phyloP scores from a whole-genome alignment of 2,797 vertebrate species.

The Sebastes kiyomatsui region DNA sequence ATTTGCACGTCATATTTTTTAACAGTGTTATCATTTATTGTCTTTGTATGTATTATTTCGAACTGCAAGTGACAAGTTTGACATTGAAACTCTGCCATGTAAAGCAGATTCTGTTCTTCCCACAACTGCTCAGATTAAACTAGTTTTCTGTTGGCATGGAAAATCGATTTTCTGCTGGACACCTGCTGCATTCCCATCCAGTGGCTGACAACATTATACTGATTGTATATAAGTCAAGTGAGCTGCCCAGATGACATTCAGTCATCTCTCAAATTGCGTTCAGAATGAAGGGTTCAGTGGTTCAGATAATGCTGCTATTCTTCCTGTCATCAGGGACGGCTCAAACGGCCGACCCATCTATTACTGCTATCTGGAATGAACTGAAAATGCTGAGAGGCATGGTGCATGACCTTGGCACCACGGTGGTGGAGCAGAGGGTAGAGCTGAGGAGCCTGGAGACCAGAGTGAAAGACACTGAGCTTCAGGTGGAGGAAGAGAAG shows the following conservation, averaged over 20 bases:
- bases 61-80: neutral
- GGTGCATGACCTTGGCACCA: neutral
- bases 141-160: neutral
- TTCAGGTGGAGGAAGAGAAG: neutral
- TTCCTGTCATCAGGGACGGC: neutral
- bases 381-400: slow-evolving; percentile 2
- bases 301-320: slow-evolving; percentile 1
- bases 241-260: neutral
- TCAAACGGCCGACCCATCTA: neutral
- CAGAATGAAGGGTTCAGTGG: neutral
- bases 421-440: neutral
- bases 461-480: neutral
- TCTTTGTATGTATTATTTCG: neutral
- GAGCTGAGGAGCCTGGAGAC: slow-evolving; percentile 1
- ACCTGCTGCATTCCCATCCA: neutral
- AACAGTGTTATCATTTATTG: neutral
- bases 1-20: neutral
- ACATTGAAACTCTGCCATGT: neutral
- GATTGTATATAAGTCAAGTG: neutral
- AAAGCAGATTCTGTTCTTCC: neutral
- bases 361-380: neutral
- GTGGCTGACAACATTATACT: neutral
- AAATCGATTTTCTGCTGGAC: neutral
- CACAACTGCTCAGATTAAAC: neutral
- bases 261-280: neutral